Evolutionary conservation across 2,113 vertebrate species (phyloP), one percentile per base, ranked within the genome.

Genomic region (Synodontis membranacea): DNA sequence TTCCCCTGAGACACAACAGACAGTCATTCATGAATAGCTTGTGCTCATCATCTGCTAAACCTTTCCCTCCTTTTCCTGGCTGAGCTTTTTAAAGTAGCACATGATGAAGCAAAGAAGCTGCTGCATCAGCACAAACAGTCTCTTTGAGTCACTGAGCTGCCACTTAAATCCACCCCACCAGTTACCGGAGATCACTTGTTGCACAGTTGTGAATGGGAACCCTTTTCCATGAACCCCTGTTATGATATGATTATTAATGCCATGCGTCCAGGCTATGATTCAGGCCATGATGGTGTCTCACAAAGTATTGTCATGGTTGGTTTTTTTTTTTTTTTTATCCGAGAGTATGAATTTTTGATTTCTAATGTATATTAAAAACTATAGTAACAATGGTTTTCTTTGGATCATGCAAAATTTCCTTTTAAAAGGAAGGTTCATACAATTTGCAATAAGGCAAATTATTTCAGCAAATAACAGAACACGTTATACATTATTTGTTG

Each of bases 181-280:
- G 50, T 60, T 74, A 52, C 64, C 80, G 78, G 68, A 88, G 74
- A 76, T 50, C 52, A 83, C 83, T 72, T n/a, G 5, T 80, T 74
- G 50, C 37, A 50, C 37, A 9, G 80, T 66, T 54, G 4, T 44
- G 75, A 80, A 68, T 39, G 28, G 34, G 34, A 75, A 84, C 39
- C 52, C 37, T 46, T 87, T 64, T 31, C 83, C 14, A 37, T 82
- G 34, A 78, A 39, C 37, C 48, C 46, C 37, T 28, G 70, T 72
- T 17, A 25, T 7, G 28, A 76, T 50, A 31, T 50, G 28, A 31
- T 78, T 52, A 78, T 78, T 21, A 31, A 34, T 52, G n/a, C 4
- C 46, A 34, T 6, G 14, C n/a, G 19, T 74, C 5, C 23, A 74
- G 68, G 21, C 21, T 72, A 44, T 44, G 10, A 37, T 37, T 39